These are phyloP conservation scores for Neogobius melanostomus DNA, from an alignment of 2,113 vertebrate genomes.

Conservation along the genomic window DNA sequence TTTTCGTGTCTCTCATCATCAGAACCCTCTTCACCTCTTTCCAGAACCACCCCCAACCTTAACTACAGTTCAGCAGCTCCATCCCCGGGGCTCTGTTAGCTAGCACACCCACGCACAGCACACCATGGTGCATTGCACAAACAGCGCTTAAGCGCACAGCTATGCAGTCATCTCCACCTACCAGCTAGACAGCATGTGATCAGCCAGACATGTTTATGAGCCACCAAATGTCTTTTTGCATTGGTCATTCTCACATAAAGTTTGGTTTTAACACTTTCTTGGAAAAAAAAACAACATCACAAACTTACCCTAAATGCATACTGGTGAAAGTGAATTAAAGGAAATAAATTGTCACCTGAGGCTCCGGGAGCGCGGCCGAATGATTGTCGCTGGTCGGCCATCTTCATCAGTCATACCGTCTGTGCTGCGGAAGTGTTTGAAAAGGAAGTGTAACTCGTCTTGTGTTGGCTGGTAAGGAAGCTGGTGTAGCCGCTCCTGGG, in stretches of 20 bases:
- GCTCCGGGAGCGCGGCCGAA: slow-evolving; percentile 90
- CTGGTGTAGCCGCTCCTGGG: slow-evolving; percentile 96
- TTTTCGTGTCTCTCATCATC: slow-evolving; percentile 34
- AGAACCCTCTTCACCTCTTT: not conserved
- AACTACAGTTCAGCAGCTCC: slow-evolving; percentile 53
- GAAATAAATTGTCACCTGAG: slow-evolving; percentile 81
- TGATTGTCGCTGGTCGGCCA: slow-evolving; percentile 80
- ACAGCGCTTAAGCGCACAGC: slow-evolving; percentile 42
- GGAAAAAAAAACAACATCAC: not conserved
- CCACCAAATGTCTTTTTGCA: slow-evolving; percentile 14
- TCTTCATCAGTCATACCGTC: slow-evolving; percentile 90
- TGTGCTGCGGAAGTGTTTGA: slow-evolving; percentile 94
- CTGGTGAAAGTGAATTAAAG: not conserved
- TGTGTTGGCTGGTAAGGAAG: slow-evolving; percentile 95
- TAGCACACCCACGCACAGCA: slow-evolving; percentile 63
- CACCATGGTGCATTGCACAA: slow-evolving; percentile 50
- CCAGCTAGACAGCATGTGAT: slow-evolving; percentile 30
- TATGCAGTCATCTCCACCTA: slow-evolving; percentile 45
- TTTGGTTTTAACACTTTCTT: not conserved
- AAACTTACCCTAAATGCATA: not conserved
- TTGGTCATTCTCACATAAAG: slow-evolving; percentile 10
- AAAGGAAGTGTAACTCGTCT: slow-evolving; percentile 96
- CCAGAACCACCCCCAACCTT: slow-evolving; percentile 38
- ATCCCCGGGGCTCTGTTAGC: slow-evolving; percentile 63
- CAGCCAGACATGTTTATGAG: slow-evolving; percentile 13